Evolutionary conservation across 2,797 vertebrate species (phyloP), one percentile per base, ranked within the genome.

Genomic region (Muscicapa comitata): DNA sequence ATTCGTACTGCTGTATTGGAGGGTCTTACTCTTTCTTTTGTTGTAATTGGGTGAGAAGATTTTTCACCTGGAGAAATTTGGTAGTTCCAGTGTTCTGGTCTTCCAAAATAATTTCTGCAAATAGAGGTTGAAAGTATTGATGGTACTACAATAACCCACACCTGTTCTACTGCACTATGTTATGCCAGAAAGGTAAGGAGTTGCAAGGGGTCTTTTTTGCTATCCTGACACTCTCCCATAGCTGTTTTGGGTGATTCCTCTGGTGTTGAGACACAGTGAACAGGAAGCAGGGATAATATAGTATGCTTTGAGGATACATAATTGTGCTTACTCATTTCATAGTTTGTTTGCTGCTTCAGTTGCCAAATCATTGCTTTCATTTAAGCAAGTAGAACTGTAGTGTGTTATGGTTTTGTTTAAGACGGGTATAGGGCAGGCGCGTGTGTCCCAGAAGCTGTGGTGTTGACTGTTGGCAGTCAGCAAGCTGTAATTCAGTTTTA

Each of bases 361-460:
- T 88, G 31, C 29, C 53, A 24, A 61, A 53, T 53, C 11, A 8
- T 59, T 85, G 71, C 33, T 67, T 79, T 92, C 25, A 12, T 53
- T 53, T 81, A 84, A 74, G 5, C 5, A 63, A n/a, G 25, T 19
- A 59, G 48, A 62, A 62, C 29, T 88, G 31, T n/a, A 17, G 26
- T 1, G 1, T 72, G 47, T 73, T 66, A 12, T 33, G 45, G 11
- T 50, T 76, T 15, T 29, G 19, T 51, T 61, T 25, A 66, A 66
- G 31, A 28, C 10, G 33, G 43, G 9, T 59, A 1, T 1, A 24
- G 43, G 9, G 31, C 24, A 62, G 4, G 13, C 25, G 3, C 0
- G 0, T 43, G 18, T 23, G 3, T 31, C 63, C 29, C n/a, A 17
- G n/a, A 13, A 38, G n/a, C 8, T 10, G 24, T 53, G 38, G 18